Evolutionary conservation across 2,797 vertebrate species (phyloP).

Genomic region (Coregonus sp.): DNA sequence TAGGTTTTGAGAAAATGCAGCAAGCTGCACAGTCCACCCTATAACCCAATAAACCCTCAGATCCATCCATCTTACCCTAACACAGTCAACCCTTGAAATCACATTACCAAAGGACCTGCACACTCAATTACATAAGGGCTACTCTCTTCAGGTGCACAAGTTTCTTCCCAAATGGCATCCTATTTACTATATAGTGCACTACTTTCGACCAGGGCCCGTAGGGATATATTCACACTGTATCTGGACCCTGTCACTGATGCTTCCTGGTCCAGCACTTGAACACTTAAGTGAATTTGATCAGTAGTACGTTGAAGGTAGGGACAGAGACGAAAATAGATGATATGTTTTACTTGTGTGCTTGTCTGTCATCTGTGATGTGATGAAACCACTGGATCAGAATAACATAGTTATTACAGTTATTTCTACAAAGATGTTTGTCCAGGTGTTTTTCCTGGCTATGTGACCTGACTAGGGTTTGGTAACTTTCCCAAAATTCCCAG

Average conservation of each 20-base stretch:
- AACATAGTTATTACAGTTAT: too few relatives aligned
- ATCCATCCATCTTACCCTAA: slow-evolving; percentile 3
- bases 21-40: neutral
- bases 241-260: slow-evolving; percentile 10
- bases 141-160: slow-evolving; percentile 9
- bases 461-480: too few relatives aligned
- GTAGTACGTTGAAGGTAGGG: too few relatives aligned
- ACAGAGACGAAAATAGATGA: neutral
- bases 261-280: neutral
- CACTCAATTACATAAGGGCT: slow-evolving; percentile 1
- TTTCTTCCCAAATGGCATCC: neutral
- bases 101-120: slow-evolving; percentile 9
- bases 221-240: too few relatives aligned
- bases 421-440: too few relatives aligned
- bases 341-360: neutral
- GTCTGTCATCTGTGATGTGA: too few relatives aligned
- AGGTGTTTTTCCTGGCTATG: too few relatives aligned
- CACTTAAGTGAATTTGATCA: slow-evolving; percentile 16
- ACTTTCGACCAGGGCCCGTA: too few relatives aligned
- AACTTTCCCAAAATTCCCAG: too few relatives aligned
- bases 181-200: too few relatives aligned
- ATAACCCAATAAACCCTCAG: slow-evolving; percentile 4
- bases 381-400: too few relatives aligned
- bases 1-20: neutral
- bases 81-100: slow-evolving; percentile 20